Evolutionary conservation across 2,797 vertebrate species (phyloP).

Genomic region (Chelidonichthys spinosus): DNA sequence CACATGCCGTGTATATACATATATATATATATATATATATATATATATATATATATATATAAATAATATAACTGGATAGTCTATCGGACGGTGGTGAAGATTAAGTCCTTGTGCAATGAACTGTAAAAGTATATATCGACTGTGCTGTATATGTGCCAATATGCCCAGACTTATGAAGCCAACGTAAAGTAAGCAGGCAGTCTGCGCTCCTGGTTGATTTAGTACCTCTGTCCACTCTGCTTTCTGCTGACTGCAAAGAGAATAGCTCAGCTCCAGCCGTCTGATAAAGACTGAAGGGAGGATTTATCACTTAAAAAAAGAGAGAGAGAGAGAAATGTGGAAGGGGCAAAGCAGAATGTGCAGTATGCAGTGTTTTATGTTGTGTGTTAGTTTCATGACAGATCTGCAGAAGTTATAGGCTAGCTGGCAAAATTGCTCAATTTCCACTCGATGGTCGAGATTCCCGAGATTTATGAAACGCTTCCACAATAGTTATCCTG

Average conservation of each 20-base stretch:
- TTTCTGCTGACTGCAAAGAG: constrained; percentile 75
- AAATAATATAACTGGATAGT: constrained; percentile 47
- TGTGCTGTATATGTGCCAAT: constrained; percentile 74
- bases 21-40: constrained; percentile 38
- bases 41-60: constrained; percentile 50
- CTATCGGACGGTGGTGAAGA: constrained; percentile 47
- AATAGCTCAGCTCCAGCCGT: constrained; percentile 64
- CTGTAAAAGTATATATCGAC: constrained; percentile 75
- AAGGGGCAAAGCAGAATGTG: constrained; percentile 33
- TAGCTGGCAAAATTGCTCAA: constrained; percentile 26
- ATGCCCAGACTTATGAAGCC: constrained; percentile 76
- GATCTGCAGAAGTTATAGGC: constrained; percentile 38
- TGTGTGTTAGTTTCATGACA: constrained; percentile 41
- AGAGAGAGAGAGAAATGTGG: constrained; percentile 12
- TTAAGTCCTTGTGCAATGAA: constrained; percentile 65
- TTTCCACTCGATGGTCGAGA: constrained; percentile 18
- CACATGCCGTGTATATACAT: constrained; percentile 10
- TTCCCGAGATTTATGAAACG: constrained; percentile 25
- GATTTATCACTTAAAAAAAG: constrained; percentile 65
- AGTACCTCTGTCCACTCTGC: constrained; percentile 60
- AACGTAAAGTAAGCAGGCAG: constrained; percentile 67
- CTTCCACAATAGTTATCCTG: background rate
- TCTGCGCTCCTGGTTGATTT: constrained; percentile 65
- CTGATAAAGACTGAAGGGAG: constrained; percentile 67
- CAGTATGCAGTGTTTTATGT: constrained; percentile 38